Evolutionary conservation across 1,140 invertebrate species (phyloP), one percentile per base, ranked within the genome.

Genomic region (Zaprionus camerounensis): DNA sequence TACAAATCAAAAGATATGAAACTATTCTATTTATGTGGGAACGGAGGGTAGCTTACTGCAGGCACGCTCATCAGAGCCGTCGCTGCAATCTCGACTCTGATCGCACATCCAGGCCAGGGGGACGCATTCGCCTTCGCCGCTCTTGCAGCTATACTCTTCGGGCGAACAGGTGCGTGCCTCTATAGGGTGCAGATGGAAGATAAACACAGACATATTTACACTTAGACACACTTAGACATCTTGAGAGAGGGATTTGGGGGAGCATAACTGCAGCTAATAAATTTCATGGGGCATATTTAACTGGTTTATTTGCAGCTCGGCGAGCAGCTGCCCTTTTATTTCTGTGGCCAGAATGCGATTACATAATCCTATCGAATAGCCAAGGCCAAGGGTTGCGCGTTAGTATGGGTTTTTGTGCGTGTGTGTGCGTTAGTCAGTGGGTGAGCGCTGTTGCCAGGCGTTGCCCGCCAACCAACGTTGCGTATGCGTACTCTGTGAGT

Each of bases 101-200:
- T 98, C 97, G 93, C 98, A 99, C 94, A 98, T 97, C 97, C 97
- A 98, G 41, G 96, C 96, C 79, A 97, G 94, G 62, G 97, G 96
- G 70, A 98, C 96, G 93, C 97, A 98, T 93, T 97, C 96, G 55
- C 96, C 96, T 64, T 94, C 94, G 72, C 94, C 94, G 38, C 95
- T 95, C 77, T 96, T 95, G 93, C 97, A 98, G 12, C 96, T 96
- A 93, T 97, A 98, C 93, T 98, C 96, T 91, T 97, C 97, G n/a
- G 95, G 94, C 49, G 95, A 95, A 94, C 97, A 98, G 76, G 95
- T 95, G 93, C 96, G 96, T 92, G 94, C 94, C 93, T 95, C 96
- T 97, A 94, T 46, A 3, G 31, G 93, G 94, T 86, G 44, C 53
- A 65, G 51, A 61, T 56, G 57, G 31, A 61, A 70, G 63, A 66